Evolutionary conservation across 53 echinoderm and acorn worm genomes (phyloP).

Genomic region (Mesocentrotus franciscanus): DNA sequence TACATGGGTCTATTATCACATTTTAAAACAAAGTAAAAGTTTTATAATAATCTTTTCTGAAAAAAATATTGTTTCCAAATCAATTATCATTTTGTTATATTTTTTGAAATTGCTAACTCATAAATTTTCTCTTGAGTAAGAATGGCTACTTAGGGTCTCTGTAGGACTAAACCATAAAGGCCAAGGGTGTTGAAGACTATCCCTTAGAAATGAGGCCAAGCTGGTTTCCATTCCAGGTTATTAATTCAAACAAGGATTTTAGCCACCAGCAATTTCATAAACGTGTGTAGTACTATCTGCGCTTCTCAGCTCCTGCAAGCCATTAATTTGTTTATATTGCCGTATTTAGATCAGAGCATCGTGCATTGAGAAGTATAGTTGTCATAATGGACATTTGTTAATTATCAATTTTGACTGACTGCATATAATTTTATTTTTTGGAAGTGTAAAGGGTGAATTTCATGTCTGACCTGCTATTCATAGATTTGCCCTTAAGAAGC

Average conservation of each 20-base stretch:
- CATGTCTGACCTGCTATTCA: neutral
- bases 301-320: neutral
- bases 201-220: constrained; percentile 3
- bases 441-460: neutral
- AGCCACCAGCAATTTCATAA: constrained; percentile 17
- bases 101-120: no score
- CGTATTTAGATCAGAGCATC: neutral
- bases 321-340: neutral
- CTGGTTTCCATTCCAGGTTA: neutral
- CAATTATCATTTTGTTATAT: no score
- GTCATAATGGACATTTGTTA: neutral
- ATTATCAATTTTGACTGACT: neutral
- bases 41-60: no score
- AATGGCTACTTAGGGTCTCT: no score
- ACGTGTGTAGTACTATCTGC: neutral
- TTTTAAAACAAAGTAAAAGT: no score
- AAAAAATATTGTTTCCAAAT: no score
- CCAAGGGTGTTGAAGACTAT: neutral
- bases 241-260: constrained; percentile 21
- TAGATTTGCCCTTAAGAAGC: no score
- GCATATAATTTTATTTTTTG: neutral
- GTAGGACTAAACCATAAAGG: neutral
- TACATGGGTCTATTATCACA: no score
- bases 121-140: no score
- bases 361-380: neutral